Evolutionary conservation across 2,797 vertebrate species (phyloP).

Genomic region (Cetoscarus ocellatus): DNA sequence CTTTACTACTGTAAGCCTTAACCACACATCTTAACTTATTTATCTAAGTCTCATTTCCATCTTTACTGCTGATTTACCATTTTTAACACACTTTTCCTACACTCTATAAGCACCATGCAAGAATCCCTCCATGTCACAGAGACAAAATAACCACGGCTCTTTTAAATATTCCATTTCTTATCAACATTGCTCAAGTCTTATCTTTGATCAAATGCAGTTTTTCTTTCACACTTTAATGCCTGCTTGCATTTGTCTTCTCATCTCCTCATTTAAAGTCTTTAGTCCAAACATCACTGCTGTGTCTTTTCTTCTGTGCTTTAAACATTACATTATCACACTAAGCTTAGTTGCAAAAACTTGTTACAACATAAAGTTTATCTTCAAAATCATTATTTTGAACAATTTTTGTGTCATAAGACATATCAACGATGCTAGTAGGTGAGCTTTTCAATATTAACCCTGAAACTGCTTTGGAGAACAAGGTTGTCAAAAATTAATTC

Average conservation of each 20-base stretch:
- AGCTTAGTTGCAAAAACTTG: not conserved
- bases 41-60: not conserved
- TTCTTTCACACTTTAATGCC: not conserved
- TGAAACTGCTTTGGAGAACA: too few species aligned
- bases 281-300: constrained; percentile 1
- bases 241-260: not conserved
- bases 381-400: too few species aligned
- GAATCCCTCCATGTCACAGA: too few species aligned
- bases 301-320: constrained; percentile 2
- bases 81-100: too few species aligned
- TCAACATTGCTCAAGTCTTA: constrained; percentile 5
- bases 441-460: too few species aligned
- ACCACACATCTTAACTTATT: not conserved
- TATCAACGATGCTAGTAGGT: too few species aligned
- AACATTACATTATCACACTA: not conserved
- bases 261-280: not conserved
- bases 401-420: too few species aligned
- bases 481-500: too few species aligned
- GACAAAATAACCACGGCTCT: not conserved
- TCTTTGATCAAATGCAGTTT: not conserved
- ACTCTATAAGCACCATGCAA: too few species aligned
- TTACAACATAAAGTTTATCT: too few species aligned
- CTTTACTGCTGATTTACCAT: not conserved
- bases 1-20: not conserved
- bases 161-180: not conserved